Base-by-base conservation (phyloP, 2,113 vertebrate species). In the Osmerus mordax region DNA sequence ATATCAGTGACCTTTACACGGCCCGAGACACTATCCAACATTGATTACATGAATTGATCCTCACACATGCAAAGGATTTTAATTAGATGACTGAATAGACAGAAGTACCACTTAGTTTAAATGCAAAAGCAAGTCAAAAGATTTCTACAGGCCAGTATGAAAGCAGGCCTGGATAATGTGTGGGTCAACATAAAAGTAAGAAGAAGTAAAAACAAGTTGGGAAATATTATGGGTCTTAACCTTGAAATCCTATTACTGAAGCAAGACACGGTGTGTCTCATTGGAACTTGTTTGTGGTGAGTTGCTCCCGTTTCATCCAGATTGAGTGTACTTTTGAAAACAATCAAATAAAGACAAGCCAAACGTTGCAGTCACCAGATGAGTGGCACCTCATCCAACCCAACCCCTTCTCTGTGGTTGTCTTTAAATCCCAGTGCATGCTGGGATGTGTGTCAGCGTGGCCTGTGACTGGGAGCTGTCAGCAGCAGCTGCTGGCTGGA, bases 1-100 rank as follows among this genome's bases (percentile, higher is more conserved):
- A 89, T 91, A 91, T 91, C 89, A 86, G 81, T 92, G 91, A 91
- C 90, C 89, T 92, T 92, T 89, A 88, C 89, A 89, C 89, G 83
- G 87, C 87, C 86, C 87, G 84, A 88, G 85, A 87, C 89, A 80
- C 82, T 86, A 82, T 82, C 88, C 86, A 83, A 74, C 87, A 91
- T 91, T 91, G 91, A 92, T 92, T 91, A 88, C 87, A 90, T 90
- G 82, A 90, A 92, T 92, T 92, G 91, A 91, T 91, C 83, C 81
- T 84, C 85, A 86, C 84, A 86, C 87, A 90, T 90, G 88, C 89
- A 88, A 84, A 87, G 87, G 88, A 90, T 90, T 90, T 92, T 91
- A 92, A 92, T 91, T 92, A 89, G 90, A 89, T 82, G 84, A 84
- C 84, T 79, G 87, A 88, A 89, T 85, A 87, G 89, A 91, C 89